Conservation (phyloP, 2,113 vertebrate species). For the Lophura nycthemera region DNA sequence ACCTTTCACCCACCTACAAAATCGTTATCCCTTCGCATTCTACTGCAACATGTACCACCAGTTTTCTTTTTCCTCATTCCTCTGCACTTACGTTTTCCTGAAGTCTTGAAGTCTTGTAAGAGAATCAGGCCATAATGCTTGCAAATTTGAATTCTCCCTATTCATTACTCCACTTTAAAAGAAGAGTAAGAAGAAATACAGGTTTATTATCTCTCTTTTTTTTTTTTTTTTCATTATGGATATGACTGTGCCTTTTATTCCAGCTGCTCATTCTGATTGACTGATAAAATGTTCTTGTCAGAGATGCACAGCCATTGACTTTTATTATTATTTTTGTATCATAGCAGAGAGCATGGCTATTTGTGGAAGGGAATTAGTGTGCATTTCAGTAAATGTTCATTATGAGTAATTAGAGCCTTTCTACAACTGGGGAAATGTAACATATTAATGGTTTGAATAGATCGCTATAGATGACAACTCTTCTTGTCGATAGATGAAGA, state of each 20-base stretch:
- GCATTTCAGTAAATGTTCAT: conserved; percentile 34
- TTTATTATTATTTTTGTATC: neutral
- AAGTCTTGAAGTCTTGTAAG: neutral
- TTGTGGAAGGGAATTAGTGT: conserved; percentile 30
- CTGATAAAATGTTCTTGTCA: conserved; percentile 33
- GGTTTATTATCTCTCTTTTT: neutral
- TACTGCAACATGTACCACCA: neutral
- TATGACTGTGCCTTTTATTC: neutral
- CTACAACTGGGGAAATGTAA: neutral
- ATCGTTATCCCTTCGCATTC: neutral
- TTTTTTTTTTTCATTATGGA: neutral
- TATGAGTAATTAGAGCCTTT: conserved; percentile 34
- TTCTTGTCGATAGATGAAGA: neutral
- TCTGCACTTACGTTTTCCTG: neutral
- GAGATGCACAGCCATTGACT: neutral
- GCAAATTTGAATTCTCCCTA: neutral
- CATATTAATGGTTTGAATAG: neutral
- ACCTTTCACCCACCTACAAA: conserved; percentile 15
- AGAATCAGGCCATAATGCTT: neutral
- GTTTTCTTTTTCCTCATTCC: conserved; percentile 16
- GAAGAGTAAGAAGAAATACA: neutral
- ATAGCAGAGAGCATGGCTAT: neutral
- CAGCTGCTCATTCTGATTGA: conserved; percentile 2
- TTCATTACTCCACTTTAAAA: neutral
- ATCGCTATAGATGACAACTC: neutral